Conservation (phyloP, 2,113 vertebrate genomes). For the Thalassoma bifasciatum region DNA sequence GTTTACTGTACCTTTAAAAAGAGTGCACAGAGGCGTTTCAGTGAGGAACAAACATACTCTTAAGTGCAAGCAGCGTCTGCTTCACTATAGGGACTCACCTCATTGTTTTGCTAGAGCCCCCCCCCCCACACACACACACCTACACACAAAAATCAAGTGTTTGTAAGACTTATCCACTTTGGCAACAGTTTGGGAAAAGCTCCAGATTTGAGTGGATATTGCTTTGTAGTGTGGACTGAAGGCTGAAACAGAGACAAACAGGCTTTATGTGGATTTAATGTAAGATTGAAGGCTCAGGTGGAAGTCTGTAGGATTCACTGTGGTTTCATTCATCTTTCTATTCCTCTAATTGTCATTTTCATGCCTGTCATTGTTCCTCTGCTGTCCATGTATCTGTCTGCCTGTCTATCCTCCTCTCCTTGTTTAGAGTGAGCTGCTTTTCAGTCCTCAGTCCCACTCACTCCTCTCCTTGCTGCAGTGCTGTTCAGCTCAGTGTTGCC, state of each 20-base stretch:
- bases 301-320: background rate
- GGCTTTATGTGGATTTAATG: background rate
- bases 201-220: background rate
- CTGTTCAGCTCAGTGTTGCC: conserved; percentile 66
- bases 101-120: background rate
- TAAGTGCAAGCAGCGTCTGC: background rate
- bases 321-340: conserved; percentile 10
- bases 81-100: background rate
- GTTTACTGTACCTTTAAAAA: no score
- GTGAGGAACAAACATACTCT: background rate
- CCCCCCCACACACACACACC: background rate
- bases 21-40: no score
- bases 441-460: conserved; percentile 49
- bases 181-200: background rate
- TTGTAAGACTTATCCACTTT: background rate
- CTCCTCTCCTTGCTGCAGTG: conserved; percentile 63
- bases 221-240: background rate
- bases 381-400: background rate
- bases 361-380: background rate
- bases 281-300: conserved; percentile 2
- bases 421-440: conserved; percentile 35
- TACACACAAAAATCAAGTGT: background rate
- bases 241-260: background rate
- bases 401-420: conserved; percentile 6
- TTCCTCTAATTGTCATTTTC: background rate